Conservation (phyloP, 2,797 vertebrate species). For the Vespertilio murinus region DNA sequence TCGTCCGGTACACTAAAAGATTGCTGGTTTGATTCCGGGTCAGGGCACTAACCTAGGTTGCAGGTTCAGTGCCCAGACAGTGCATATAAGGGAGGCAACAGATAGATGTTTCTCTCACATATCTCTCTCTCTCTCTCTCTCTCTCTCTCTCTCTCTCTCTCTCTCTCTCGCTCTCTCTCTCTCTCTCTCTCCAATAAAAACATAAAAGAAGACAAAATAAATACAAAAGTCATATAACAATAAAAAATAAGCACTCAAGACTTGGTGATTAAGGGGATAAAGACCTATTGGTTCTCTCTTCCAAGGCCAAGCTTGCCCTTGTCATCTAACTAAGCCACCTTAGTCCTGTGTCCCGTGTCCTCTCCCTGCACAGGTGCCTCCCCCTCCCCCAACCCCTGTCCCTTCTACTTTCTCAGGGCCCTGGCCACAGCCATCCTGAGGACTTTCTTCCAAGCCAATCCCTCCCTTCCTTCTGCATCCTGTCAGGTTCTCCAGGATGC, state of each 20-base stretch:
- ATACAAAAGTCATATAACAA: background rate
- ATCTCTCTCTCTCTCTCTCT: background rate
- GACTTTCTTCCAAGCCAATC: background rate
- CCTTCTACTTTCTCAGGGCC: background rate
- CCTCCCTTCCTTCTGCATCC: background rate
- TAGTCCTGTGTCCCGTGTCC: too few relatives aligned
- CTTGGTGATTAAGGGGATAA: too few relatives aligned
- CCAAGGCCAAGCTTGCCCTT: background rate
- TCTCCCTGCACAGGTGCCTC: background rate
- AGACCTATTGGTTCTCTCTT: background rate
- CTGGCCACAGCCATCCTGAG: background rate
- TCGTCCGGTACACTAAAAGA: background rate
- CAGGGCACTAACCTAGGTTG: background rate
- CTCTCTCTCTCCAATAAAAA: background rate
- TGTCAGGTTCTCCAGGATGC: too few relatives aligned
- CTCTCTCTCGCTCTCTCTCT: background rate
- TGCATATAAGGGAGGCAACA: background rate
- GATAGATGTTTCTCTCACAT: background rate
- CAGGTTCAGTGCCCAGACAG: background rate
- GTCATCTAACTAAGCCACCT: background rate
- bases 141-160: background rate
- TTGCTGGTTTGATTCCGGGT: background rate
- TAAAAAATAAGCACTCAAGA: too few relatives aligned
- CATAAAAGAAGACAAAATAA: background rate
- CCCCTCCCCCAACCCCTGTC: accelerated